Base-by-base conservation (phyloP, 2,113 vertebrate genomes). In the Recurvirostra avosetta region DNA sequence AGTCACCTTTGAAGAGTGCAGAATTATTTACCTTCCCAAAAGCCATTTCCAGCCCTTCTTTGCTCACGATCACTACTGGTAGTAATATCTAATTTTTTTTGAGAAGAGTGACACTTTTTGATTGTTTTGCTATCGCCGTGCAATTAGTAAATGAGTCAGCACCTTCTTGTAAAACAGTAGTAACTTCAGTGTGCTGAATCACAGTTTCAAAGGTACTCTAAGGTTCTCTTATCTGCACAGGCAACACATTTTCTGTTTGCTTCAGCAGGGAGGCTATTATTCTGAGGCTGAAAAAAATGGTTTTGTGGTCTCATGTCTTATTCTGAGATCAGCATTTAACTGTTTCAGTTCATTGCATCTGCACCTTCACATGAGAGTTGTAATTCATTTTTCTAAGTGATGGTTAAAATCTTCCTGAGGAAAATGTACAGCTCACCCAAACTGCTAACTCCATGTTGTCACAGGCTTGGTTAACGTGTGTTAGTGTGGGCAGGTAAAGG, bases 181-280 rank as follows among this genome's bases (percentile, higher is more conserved):
- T 73, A 95, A 76, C 58, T 71, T 81, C 81, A 88, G 50, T 58
- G 49, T 97, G 94, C 92, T 94, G 95, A 97, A 90, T 97, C 93
- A 97, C 80, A 88, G 80, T 94, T 94, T 96, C 94, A 87, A 87
- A 94, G 73, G 76, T 94, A 89, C 13, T 85, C 52, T 85, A 95
- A 78, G 68, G 61, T 75, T 89, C 49, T 91, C 70, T 85, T 89
- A 94, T 97, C 80, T 82, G 77, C 83, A 91, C 12, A 84, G 88
- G 34, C 86, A 91, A 94, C 47, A 89, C 17, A 89, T 95, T 97
- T 97, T 94, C 79, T 97, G 92, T 87, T 96, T 91, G 83, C 74
- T 96, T 97, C 91, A 96, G 88, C 91, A 96, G 19, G 10, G 62
- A 94, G 61, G 20, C 70, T 91, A 85, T 81, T 92, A 72, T 83